Conservation (phyloP, 2,113 vertebrate genomes). For the Tenebrosternarchus preto region DNA sequence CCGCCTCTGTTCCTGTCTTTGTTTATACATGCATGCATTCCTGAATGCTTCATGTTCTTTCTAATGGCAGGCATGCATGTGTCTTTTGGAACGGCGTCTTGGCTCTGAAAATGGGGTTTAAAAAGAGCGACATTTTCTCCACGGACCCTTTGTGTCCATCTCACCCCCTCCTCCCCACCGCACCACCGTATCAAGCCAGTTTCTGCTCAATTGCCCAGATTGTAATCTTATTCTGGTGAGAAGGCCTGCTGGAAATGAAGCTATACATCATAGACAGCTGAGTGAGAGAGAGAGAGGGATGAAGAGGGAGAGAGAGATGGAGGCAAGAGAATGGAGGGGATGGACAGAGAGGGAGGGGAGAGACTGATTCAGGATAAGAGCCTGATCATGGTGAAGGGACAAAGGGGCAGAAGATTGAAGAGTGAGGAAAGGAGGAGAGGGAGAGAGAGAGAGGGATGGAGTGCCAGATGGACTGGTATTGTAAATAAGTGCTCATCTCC, state of each 20-base stretch:
- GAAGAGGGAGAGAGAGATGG: slow-evolving; percentile 42
- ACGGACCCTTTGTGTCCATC: slow-evolving; percentile 25
- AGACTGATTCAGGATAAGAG: slow-evolving; percentile 26
- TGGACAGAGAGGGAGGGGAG: slow-evolving; percentile 43
- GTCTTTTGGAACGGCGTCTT: slow-evolving; percentile 10
- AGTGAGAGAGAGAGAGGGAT: slow-evolving; percentile 50
- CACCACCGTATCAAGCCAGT: slow-evolving; percentile 59
- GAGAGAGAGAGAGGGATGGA: slow-evolving; percentile 17
- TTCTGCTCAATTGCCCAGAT: slow-evolving; percentile 71
- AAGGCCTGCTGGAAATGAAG: slow-evolving; percentile 71
- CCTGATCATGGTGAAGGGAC: slow-evolving; percentile 15
- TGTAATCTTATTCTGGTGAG: slow-evolving; percentile 68
- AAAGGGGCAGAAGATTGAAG: slow-evolving; percentile 17
- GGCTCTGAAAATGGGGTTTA: slow-evolving; percentile 18
- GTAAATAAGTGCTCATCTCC: slow-evolving; percentile 58
- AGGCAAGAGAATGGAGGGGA: slow-evolving; percentile 29
- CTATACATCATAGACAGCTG: slow-evolving; percentile 71
- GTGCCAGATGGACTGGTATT: slow-evolving; percentile 40
- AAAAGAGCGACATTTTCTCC: slow-evolving; percentile 43
- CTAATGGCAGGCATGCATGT: neutral
- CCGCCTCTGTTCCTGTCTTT: slow-evolving; percentile 11
- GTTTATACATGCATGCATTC: neutral
- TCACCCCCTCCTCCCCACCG: slow-evolving; percentile 14
- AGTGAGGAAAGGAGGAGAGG: neutral
- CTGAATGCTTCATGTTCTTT: neutral